phyloP scores from a whole-genome alignment of 2,797 vertebrate species.

The Oreochromis mossambicus region DNA sequence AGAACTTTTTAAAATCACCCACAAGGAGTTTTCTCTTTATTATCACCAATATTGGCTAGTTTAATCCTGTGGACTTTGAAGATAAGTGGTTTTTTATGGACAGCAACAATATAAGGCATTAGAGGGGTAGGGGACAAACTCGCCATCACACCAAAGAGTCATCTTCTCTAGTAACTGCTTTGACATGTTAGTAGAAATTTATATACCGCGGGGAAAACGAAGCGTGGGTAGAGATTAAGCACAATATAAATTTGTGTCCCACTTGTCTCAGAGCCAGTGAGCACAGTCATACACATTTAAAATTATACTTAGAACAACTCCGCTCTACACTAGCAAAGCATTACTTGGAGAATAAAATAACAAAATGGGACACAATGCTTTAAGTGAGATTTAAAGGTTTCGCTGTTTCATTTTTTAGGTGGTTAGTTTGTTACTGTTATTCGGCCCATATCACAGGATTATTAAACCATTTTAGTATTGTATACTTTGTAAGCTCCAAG shows the following conservation, averaged over 20 bases:
- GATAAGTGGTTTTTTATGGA: not conserved
- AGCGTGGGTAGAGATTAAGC: conserved; percentile 27
- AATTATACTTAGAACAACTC: not conserved
- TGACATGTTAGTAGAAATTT: conserved; percentile 6
- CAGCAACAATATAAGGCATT: not conserved
- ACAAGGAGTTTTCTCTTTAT: not conserved
- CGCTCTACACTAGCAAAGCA: not conserved
- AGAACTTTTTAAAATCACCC: not conserved
- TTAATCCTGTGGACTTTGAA: not conserved
- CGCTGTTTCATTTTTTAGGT: not conserved
- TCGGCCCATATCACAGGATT: not conserved
- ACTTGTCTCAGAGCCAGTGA: conserved; percentile 12
- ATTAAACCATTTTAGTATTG: not conserved
- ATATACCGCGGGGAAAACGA: not conserved
- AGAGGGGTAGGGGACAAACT: not conserved
- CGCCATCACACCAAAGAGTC: conserved; percentile 24
- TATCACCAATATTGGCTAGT: not conserved
- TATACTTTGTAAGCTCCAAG: not conserved
- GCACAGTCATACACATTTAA: not conserved
- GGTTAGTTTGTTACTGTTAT: not conserved
- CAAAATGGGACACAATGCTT: fast-evolving
- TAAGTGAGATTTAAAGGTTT: not conserved
- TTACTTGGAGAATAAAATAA: not conserved
- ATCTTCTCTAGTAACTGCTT: conserved; percentile 12
- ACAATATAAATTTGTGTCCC: conserved; percentile 15